Conservation (phyloP, 2,888 invertebrate genomes). For the Pollenia griseotomentosa region DNA sequence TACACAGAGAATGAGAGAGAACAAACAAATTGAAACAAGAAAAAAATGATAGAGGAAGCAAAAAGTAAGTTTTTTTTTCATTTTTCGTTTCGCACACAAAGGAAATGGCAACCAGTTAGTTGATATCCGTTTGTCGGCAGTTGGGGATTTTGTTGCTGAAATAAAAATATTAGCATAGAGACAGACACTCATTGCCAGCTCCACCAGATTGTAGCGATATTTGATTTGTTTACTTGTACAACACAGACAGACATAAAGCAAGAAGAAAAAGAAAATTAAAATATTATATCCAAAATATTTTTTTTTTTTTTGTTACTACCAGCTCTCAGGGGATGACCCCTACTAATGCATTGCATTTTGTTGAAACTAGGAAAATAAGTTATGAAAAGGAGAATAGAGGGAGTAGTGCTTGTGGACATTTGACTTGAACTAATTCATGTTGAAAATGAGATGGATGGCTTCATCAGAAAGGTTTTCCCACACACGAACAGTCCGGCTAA, state of each 20-base stretch:
- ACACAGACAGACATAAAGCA: not conserved
- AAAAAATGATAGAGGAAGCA: slow-evolving; percentile 40
- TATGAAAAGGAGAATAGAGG: too few relatives aligned
- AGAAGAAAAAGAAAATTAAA: not conserved
- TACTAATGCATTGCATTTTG: too few relatives aligned
- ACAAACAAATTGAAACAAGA: not conserved
- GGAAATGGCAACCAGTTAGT: slow-evolving; percentile 63
- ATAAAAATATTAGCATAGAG: slow-evolving; percentile 35
- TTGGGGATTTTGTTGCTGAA: slow-evolving; percentile 20
- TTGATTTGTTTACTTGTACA: not conserved
- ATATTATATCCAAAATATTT: too few relatives aligned
- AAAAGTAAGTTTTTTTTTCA: not conserved
- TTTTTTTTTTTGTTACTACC: too few relatives aligned
- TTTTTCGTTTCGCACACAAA: slow-evolving; percentile 29
- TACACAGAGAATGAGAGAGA: not conserved
- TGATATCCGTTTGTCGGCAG: slow-evolving; percentile 53
- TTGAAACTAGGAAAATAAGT: too few relatives aligned
- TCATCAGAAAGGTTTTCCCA: too few relatives aligned
- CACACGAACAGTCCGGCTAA: too few relatives aligned
- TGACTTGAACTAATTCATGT: too few relatives aligned
- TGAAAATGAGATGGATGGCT: too few relatives aligned
- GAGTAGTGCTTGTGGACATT: too few relatives aligned
- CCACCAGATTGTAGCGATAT: not conserved
- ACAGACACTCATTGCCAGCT: not conserved
- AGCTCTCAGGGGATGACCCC: too few relatives aligned